Percentiles rank a stretch among this genome's conserved stretches.
Conservation (phyloP, 2,888 invertebrate genomes). For the Scaptomyza parva region DNA sequence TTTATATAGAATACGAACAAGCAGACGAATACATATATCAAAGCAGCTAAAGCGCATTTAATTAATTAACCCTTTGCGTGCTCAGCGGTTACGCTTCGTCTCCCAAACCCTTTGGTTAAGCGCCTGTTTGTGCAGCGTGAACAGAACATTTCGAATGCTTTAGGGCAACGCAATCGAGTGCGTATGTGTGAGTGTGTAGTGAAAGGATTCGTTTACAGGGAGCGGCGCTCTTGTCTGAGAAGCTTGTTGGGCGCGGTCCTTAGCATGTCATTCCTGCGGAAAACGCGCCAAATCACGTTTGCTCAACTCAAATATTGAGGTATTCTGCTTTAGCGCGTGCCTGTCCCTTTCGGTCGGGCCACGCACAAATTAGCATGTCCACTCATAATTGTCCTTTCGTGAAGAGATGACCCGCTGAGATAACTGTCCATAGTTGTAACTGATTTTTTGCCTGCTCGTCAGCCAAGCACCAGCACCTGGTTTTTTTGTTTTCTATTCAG, state of each 20-base stretch:
- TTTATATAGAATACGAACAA: neutral
- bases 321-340: conserved; percentile 78
- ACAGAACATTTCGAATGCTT: conserved; percentile 73
- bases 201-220: conserved; percentile 49
- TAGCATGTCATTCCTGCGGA: conserved; percentile 34
- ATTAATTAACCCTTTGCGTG: conserved; percentile 83
- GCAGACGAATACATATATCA: conserved; percentile 28
- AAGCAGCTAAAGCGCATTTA: conserved; percentile 56
- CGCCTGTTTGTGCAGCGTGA: conserved; percentile 64
- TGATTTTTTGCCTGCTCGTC: conserved; percentile 70
- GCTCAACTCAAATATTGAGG: conserved; percentile 79
- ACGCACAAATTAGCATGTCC: conserved; percentile 83
- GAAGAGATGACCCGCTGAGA: conserved; percentile 82
- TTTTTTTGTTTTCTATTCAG: conserved; percentile 18
- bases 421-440: conserved; percentile 80
- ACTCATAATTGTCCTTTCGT: conserved; percentile 81
- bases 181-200: conserved; percentile 27
- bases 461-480: conserved; percentile 20
- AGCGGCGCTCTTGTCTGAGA: conserved; percentile 39
- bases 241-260: conserved; percentile 56
- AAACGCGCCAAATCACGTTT: conserved; percentile 81
- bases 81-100: conserved; percentile 71
- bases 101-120: conserved; percentile 28
- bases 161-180: conserved; percentile 40
- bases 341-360: conserved; percentile 33